Percentiles rank a stretch among this genome's conserved stretches.
Evolutionary conservation across 2,888 invertebrate genomes (phyloP).

Genomic region (Tiphia femorata): DNA sequence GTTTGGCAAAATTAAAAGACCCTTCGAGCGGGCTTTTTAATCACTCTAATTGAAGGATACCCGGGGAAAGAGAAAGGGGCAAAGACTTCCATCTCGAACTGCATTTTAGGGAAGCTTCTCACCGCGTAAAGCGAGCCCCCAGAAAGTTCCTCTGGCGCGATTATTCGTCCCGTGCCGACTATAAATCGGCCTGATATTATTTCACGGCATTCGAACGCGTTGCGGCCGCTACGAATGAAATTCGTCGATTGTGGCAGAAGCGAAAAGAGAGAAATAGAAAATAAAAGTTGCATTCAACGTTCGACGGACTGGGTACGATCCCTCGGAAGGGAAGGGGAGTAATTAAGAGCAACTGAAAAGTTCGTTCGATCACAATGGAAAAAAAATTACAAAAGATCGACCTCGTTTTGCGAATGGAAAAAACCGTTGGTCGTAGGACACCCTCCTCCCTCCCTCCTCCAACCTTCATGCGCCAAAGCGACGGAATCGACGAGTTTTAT

Average conservation of each 20-base stretch:
- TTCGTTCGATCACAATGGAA: not conserved
- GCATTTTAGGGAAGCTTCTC: too few species aligned
- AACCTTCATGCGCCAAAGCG: too few species aligned
- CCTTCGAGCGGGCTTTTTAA: too few species aligned
- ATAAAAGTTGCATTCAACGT: not conserved
- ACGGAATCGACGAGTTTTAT: too few species aligned
- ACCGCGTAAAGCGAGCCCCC: too few species aligned
- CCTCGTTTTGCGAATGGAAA: too few species aligned
- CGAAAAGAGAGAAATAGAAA: too few species aligned
- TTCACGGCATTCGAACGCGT: slow-evolving; percentile 8
- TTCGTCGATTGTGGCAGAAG: not conserved
- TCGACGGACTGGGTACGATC: not conserved
- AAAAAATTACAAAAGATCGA: not conserved
- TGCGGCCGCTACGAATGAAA: slow-evolving; percentile 15
- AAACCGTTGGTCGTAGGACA: not conserved
- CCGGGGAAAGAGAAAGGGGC: too few species aligned
- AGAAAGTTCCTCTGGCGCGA: slow-evolving; percentile 8
- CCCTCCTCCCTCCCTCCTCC: too few species aligned
- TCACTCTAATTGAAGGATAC: too few species aligned
- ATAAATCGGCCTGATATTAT: slow-evolving; percentile 9
- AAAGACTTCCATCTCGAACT: too few species aligned
- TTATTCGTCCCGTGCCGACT: slow-evolving; percentile 17
- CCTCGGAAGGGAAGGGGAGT: not conserved
- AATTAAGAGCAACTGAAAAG: not conserved
- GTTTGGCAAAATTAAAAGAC: too few species aligned